A percentile compares a stretch with the other conserved stretches of the same genome.
These are phyloP conservation scores for Tetragnatha montana DNA, from an alignment of 2,888 invertebrate genomes.

Conservation along the genomic window DNA sequence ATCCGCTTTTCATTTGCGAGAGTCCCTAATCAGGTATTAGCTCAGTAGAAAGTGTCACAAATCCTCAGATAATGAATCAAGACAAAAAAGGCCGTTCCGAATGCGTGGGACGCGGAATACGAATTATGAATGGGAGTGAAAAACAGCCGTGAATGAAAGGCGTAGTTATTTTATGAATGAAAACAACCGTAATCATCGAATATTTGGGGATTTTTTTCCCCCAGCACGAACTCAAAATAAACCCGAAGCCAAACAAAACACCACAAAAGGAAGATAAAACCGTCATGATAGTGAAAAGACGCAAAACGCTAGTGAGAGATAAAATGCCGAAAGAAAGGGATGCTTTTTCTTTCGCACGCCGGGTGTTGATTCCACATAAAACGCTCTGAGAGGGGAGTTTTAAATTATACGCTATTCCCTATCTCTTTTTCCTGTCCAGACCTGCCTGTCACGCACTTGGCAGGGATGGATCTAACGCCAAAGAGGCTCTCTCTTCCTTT, in stretches of 20 bases:
- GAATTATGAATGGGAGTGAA: neutral
- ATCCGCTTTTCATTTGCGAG: neutral
- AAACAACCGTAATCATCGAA: neutral
- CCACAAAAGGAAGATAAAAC: neutral
- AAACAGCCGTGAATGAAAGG: neutral
- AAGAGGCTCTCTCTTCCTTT: no score
- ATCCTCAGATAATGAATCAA: neutral
- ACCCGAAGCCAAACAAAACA: neutral
- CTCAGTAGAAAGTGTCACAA: neutral
- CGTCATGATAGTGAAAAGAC: neutral
- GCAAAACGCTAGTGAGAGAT: neutral
- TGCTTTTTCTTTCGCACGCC: neutral
- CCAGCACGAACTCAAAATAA: neutral
- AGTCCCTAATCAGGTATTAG: neutral
- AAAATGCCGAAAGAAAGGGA: neutral
- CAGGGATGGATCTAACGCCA: neutral
- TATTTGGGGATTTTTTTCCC: neutral
- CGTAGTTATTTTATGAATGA: slow-evolving; percentile 1
- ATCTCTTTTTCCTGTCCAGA: neutral
- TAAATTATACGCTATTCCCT: neutral
- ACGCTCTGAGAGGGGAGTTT: neutral
- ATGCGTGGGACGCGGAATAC: neutral
- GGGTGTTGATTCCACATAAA: neutral
- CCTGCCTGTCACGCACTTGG: neutral
- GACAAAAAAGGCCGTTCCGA: neutral